Base-by-base conservation (phyloP, 2,113 vertebrate species). In the Catharus minimus region DNA sequence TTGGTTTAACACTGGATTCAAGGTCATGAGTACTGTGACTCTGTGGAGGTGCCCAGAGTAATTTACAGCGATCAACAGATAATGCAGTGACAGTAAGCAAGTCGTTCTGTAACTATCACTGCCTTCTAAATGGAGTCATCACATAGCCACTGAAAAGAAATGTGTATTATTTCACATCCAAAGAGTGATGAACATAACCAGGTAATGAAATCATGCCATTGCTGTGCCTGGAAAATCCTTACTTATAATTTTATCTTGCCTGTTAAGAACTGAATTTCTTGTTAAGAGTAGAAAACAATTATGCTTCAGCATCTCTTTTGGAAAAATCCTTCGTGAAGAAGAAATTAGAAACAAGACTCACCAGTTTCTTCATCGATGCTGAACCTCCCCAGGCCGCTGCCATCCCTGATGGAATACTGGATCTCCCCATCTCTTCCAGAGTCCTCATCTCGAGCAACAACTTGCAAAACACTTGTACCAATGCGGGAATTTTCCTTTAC, bases 361-460 rank as follows among this genome's bases (percentile, higher is more conserved):
- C 99, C 99, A 3, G 98, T 99, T 95, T 99, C 99, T 81, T 99
- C 99, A 62, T 99, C 98, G 18, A 99, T 99, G 74, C 97, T 98
- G 94, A 99, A 99, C 56, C 98, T 98, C 39, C 99, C 99, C 16
- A 99, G 98, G 9, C 99, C 99, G 11, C 98, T 99, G 75, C 99
- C 99, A 20, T 99, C 99, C 43, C 98, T 98, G 79, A 99, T 98
- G 49, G 99, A 99, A 86, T 99, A 99, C 87, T 99, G 98, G 93
- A 99, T 98, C 91, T 99, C 99, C 62, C 99, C 99, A 69, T 99
- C 99, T 91, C 99, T 97, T 50, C 99, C 99, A 0, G 92, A 82
- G 83, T 99, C 99, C 18, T 99, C 99, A 16, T 99, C 99, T 18
- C 43, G 97, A 32, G 99, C 99, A 3, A 84, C 96, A 58, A 99